Conservation (phyloP, 2,113 vertebrate species). For the Hippopotamus amphibius region DNA sequence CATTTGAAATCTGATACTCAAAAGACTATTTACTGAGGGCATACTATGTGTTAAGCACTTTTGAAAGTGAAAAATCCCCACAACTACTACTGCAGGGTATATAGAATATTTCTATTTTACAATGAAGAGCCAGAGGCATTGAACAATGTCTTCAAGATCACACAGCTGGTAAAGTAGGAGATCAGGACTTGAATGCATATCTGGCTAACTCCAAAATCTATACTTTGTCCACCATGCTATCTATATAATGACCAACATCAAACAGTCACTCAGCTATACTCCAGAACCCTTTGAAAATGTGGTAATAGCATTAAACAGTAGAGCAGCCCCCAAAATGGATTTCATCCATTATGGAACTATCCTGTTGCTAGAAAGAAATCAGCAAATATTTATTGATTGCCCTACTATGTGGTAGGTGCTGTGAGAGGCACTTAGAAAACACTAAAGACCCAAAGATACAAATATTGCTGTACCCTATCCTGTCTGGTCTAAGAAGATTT, state of each 20-base stretch:
- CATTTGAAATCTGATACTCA: conserved; percentile 44
- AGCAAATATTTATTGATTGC: neutral
- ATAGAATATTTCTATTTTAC: neutral
- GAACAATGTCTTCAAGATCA: neutral
- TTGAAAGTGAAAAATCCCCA: neutral
- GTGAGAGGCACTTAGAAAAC: neutral
- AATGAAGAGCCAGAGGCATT: neutral
- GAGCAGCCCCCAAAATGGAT: neutral
- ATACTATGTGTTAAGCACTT: neutral
- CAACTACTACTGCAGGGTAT: neutral
- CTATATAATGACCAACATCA: neutral
- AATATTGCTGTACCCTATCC: neutral
- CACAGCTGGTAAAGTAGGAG: neutral
- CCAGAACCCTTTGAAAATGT: neutral
- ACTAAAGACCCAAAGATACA: neutral
- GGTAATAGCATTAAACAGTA: neutral
- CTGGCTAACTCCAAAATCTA: neutral
- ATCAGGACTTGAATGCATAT: neutral
- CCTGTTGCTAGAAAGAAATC: neutral
- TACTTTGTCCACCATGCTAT: neutral
- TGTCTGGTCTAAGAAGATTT: neutral
- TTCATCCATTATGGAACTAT: neutral
- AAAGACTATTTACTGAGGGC: neutral
- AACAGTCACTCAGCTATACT: neutral
- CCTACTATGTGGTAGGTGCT: neutral